These are phyloP conservation scores for Ammodramus savannarum DNA, from an alignment of 2,113 vertebrate species.

Conservation along the genomic window DNA sequence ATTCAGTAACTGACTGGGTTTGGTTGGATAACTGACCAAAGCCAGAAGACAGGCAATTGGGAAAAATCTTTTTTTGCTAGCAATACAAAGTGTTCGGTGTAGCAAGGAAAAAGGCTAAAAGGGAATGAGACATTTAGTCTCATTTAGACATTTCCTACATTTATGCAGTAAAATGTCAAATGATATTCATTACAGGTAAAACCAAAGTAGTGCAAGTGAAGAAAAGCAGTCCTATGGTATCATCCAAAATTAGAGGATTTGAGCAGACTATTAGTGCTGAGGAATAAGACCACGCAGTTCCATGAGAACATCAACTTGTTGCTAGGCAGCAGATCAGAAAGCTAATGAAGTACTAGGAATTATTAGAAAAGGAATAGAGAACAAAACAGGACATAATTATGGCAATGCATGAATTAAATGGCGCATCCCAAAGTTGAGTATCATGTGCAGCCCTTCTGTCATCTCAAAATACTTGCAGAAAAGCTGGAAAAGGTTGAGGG, in stretches of 20 bases:
- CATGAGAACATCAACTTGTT: conserved; percentile 7
- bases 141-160: not conserved
- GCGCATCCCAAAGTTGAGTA: not conserved
- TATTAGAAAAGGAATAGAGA: not conserved
- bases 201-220: not conserved
- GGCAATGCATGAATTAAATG: not conserved
- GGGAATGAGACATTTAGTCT: not conserved
- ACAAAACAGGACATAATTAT: not conserved
- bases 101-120: not conserved
- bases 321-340: conserved; percentile 43
- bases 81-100: not conserved
- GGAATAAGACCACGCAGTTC: not conserved
- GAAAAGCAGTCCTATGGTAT: not conserved
- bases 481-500: not conserved
- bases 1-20: not conserved
- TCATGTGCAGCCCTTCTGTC: not conserved
- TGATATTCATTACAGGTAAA: not conserved
- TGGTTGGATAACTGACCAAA: not conserved
- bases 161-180: not conserved
- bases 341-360: not conserved
- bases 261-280: not conserved
- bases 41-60: not conserved
- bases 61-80: not conserved
- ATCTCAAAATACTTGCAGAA: not conserved
- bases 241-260: not conserved